Evolutionary conservation across 1,140 invertebrate genomes (phyloP), one percentile per base, ranked within the genome.

Genomic region (Sminthurinus signatus): DNA sequence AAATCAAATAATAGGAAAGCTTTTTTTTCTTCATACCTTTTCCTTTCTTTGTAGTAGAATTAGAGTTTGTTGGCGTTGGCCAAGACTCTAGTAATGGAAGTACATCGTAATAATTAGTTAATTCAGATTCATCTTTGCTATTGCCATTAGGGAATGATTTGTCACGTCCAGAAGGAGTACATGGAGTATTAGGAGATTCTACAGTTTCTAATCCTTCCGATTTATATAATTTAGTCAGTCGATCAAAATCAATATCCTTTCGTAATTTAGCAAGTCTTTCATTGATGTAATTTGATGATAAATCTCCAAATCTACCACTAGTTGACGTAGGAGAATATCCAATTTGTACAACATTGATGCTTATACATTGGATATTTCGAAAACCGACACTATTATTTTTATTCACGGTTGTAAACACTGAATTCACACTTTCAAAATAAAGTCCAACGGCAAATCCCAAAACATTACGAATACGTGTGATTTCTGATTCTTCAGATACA

Each of bases 381-480:
- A 67, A 70, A 21, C 68, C 64, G 23, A 70, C 68, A 43, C 68
- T 67, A 42, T 70, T 70, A 32, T 52, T 60, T 39, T 70, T 70
- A 50, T 70, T 70, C 4, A 70, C 59, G 25, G 65, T 62, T 17
- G 68, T 70, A 28, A 70, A 62, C 2, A 70, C 32, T 1, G 64
- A 46, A 42, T 70, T 70, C 1, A 70, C 57, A 42, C 52, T 57
- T 52, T 67, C 68, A 63, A 59, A 57, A 44, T 64, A 70, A 1
- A 70, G 54, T 25, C 68, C 68, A 2, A 67, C 43, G 14, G 64
- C 62, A 46, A 70, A 70, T 0, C 68, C 68, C 23, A 70, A 19
- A n/a, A 70, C 59, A 59, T 67, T 70, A 31, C 64, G 31, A 44
- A 70, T 23, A 51, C 68, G 60, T 17, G 55, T 43, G 23, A 43